Evolutionary conservation across 2,888 invertebrate species (phyloP).

Genomic region (Lochmaea crataegi): DNA sequence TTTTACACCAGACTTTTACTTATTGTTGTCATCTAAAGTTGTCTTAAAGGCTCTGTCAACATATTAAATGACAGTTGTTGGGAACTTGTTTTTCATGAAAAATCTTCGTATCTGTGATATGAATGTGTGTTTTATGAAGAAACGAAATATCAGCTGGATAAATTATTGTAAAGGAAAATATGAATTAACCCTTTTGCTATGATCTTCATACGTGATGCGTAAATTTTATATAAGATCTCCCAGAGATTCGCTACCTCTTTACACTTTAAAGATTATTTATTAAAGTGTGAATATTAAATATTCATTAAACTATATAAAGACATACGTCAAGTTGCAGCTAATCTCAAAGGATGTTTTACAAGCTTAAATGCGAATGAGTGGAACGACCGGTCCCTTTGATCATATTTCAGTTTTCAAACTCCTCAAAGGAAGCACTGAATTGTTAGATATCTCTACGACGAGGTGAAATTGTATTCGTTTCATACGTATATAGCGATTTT

Average conservation of each 20-base stretch:
- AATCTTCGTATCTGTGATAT: too few relatives aligned
- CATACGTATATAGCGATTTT: constrained; percentile 2
- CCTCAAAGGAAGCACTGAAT: constrained; percentile 50
- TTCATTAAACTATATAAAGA: constrained; percentile 30
- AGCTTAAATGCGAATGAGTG: constrained; percentile 51
- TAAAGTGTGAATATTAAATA: constrained; percentile 32
- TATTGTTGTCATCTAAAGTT: too few relatives aligned
- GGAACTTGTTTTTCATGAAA: too few relatives aligned
- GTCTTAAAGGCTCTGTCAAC: too few relatives aligned
- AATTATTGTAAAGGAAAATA: background rate
- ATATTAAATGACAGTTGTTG: too few relatives aligned
- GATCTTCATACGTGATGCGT: background rate
- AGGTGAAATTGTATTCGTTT: constrained; percentile 35
- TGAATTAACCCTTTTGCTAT: background rate
- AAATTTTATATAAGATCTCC: constrained; percentile 2
- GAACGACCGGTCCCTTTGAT: constrained; percentile 51
- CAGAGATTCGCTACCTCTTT: background rate
- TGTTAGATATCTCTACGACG: constrained; percentile 45
- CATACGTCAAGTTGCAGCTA: constrained; percentile 35
- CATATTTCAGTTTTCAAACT: constrained; percentile 47
- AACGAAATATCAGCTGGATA: background rate
- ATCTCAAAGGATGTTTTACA: constrained; percentile 43
- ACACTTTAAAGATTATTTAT: constrained; percentile 21
- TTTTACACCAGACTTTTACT: too few relatives aligned
- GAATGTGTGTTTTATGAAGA: too few relatives aligned